Evolutionary conservation across 2,888 invertebrate genomes (phyloP), one percentile per base, ranked within the genome.

Genomic region (Patella pellucida): DNA sequence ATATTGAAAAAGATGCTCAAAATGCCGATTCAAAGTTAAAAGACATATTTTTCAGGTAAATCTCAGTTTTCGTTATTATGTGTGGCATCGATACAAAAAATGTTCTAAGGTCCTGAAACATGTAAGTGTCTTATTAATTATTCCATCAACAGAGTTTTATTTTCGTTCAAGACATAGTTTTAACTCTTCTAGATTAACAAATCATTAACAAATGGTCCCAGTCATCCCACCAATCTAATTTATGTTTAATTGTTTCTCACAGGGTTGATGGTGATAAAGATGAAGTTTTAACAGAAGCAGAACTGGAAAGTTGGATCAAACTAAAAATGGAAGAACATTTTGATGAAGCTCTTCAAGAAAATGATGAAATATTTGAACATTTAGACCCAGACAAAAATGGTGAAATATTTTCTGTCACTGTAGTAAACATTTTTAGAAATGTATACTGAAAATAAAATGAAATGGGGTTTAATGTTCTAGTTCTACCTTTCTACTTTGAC

Each of bases 201-300:
- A 31, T 31, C 9, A 9, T 70, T 69, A 27, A 23, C 23, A 15
- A 9, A 23, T 31, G 31, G 23, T 5, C 7, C 1, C 7, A 5
- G 19, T 27, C 27, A 9, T 11, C 27, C n/a, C n/a, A 41, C 3
- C 19, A 12, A 23, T 27, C 19, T 15, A 1, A 69, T 41, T 2
- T 70, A 12, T 54, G 69, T 31, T 31, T 74, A 1, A 69, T 62
- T 76, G n/a, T 71, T 68, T 73, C 14, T 80, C 84, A 68, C 78
- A 92, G 91, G 78, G 89, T 90, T 16, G 92, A 92, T 77, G 77
- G 74, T 9, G 86, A 92, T 81, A 71, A 79, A 15, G 90, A 92
- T 82, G 85, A 83, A 0, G 79, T 82, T 67, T 79, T 92, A 72
- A 87, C 85, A 52, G 67, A 78, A 23, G 77, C 79, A 3, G 92